phyloP scores from a whole-genome alignment of 2,888 invertebrate genomes.

The Bellardia bayeri region DNA sequence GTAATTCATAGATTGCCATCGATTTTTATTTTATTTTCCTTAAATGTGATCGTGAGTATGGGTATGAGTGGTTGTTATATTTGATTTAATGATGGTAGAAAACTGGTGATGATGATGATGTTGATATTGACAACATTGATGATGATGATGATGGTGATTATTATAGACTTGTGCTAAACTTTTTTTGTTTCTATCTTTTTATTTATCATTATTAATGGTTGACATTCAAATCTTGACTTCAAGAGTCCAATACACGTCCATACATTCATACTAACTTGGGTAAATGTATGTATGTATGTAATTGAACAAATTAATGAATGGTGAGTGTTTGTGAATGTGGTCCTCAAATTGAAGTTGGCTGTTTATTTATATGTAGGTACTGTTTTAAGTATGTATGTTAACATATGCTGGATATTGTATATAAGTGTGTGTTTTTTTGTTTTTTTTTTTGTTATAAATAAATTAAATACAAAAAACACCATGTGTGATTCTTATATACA shows the following conservation, averaged over 20 bases:
- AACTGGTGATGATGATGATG: background rate
- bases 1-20: conserved; percentile 32
- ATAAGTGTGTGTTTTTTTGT: background rate
- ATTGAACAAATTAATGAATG: conserved; percentile 3
- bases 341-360: conserved; percentile 31
- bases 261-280: background rate
- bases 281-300: background rate
- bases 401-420: conserved; percentile 21
- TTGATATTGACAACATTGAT: conserved; percentile 6
- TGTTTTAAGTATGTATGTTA: conserved; percentile 20
- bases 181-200: conserved; percentile 5
- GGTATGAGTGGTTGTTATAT: background rate
- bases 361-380: background rate
- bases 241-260: background rate
- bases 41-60: too few relatives aligned
- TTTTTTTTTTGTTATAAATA: background rate
- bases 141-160: conserved; percentile 34
- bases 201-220: conserved; percentile 39
- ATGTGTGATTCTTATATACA: background rate
- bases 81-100: conserved; percentile 24
- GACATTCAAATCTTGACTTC: conserved; percentile 32
- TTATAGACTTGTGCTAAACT: conserved; percentile 16
- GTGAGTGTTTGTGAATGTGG: conserved; percentile 12
- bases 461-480: background rate
- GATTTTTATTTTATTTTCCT: conserved; percentile 26